Conservation (phyloP, 2,888 invertebrate species). For the Drosophila bunnanda region DNA sequence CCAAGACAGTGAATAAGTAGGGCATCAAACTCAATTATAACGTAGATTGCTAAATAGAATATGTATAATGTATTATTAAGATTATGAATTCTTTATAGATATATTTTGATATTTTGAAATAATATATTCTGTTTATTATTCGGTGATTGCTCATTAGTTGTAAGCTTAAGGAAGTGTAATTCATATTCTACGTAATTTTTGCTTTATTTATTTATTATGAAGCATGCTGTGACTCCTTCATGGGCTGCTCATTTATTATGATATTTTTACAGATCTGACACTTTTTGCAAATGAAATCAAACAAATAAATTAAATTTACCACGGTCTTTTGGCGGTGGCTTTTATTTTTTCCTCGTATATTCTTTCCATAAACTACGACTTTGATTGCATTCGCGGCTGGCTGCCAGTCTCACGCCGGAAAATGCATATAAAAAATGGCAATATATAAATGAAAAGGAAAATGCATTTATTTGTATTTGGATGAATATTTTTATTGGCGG, state of each 20-base stretch:
- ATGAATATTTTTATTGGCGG: conserved; percentile 69
- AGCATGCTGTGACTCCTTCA: not conserved
- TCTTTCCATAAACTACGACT: conserved; percentile 46
- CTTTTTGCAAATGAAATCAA: conserved; percentile 54
- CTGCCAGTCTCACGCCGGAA: conserved; percentile 44
- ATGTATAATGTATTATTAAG: too few relatives aligned
- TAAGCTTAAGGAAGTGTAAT: not conserved
- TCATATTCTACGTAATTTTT: not conserved
- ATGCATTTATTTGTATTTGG: conserved; percentile 46
- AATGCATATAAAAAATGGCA: conserved; percentile 20
- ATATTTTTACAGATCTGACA: conserved; percentile 24
- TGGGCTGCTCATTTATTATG: conserved; percentile 39
- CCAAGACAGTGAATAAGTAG: conserved; percentile 10
- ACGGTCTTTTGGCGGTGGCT: conserved; percentile 40
- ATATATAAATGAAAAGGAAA: conserved; percentile 30
- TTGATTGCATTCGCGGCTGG: conserved; percentile 44
- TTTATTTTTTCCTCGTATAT: conserved; percentile 21
- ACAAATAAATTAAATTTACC: conserved; percentile 59
- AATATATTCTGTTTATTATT: too few relatives aligned
- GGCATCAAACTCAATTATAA: not conserved
- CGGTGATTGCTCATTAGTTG: too few relatives aligned
- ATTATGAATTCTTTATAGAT: not conserved
- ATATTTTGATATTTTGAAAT: not conserved
- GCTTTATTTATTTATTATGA: not conserved
- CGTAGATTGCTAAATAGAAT: not conserved